phyloP scores from a whole-genome alignment of 1,140 invertebrate genomes.

The Heliconius melpomene region DNA sequence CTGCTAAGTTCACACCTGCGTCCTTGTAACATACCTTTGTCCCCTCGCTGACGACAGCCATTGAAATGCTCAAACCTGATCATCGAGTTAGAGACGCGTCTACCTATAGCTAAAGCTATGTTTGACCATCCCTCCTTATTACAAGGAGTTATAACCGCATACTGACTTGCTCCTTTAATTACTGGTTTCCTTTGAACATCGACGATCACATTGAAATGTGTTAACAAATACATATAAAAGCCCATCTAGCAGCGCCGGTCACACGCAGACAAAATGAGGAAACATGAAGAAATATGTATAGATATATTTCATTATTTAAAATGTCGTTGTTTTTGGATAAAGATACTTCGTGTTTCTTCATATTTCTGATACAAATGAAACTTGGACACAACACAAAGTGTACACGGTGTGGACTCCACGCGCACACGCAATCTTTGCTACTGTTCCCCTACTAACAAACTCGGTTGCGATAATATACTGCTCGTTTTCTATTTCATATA shows the following conservation, averaged over 20 bases:
- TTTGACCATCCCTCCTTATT: conserved; percentile 11
- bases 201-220: conserved; percentile 2
- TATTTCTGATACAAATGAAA: conserved; percentile 15
- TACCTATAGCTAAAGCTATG: neutral
- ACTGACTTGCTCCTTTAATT: neutral
- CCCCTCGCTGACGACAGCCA: conserved; percentile 30
- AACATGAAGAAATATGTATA: neutral
- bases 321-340: neutral
- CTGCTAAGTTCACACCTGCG: conserved; percentile 38
- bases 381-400: conserved; percentile 47
- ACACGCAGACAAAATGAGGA: neutral
- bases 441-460: conserved; percentile 73
- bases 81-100: neutral
- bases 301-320: neutral
- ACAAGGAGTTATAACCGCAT: conserved; percentile 9
- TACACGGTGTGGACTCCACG: conserved; percentile 74
- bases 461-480: conserved; percentile 60
- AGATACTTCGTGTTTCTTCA: conserved; percentile 13
- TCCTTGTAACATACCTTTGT: conserved; percentile 15
- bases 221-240: conserved; percentile 1
- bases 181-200: neutral
- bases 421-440: conserved; percentile 74
- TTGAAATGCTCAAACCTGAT: conserved; percentile 27
- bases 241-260: conserved; percentile 11
- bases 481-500: neutral